phyloP scores from a whole-genome alignment of 2,888 invertebrate genomes.

The Drosophila mettleri region DNA sequence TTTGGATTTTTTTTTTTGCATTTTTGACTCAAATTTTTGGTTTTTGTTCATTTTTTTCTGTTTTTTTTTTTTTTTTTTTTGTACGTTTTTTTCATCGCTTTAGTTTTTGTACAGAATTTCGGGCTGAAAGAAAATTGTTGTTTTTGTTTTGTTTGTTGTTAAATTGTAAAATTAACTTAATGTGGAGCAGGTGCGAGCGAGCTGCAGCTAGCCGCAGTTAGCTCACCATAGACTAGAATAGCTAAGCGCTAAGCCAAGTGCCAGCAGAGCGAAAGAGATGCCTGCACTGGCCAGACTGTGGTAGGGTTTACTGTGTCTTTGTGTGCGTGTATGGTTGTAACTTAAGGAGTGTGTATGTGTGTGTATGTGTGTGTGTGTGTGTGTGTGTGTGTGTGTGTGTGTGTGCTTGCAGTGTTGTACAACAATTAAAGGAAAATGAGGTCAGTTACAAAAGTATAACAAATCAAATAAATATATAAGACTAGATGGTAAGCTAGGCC shows the following conservation, averaged over 20 bases:
- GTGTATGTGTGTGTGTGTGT: not conserved
- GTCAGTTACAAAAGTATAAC: slow-evolving; percentile 38
- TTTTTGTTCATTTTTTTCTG: slow-evolving; percentile 20
- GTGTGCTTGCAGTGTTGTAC: slow-evolving; percentile 12
- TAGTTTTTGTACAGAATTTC: slow-evolving; percentile 69
- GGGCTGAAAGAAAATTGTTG: slow-evolving; percentile 71
- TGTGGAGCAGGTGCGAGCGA: slow-evolving; percentile 24
- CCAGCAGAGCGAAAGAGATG: slow-evolving; percentile 36
- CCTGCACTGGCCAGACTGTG: not conserved
- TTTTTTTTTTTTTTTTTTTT: slow-evolving; percentile 34
- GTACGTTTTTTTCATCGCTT: slow-evolving; percentile 53
- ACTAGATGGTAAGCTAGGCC: slow-evolving; percentile 30
- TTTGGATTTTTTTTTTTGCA: slow-evolving; percentile 19
- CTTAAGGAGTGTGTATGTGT: not conserved
- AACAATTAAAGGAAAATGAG: slow-evolving; percentile 25
- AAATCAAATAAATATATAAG: slow-evolving; percentile 37
- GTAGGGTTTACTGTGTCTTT: not conserved
- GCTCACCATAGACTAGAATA: slow-evolving; percentile 36
- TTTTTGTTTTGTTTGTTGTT: slow-evolving; percentile 33
- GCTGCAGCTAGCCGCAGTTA: slow-evolving; percentile 4
- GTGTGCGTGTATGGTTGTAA: too few species aligned
- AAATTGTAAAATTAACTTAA: slow-evolving; percentile 51
- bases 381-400: not conserved
- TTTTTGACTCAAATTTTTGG: slow-evolving; percentile 2
- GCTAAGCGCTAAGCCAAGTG: slow-evolving; percentile 31